A percentile compares a stretch with the other conserved stretches of the same genome.
phyloP scores from a whole-genome alignment of 2,888 invertebrate genomes.

The Fissipunctia ypsillon region DNA sequence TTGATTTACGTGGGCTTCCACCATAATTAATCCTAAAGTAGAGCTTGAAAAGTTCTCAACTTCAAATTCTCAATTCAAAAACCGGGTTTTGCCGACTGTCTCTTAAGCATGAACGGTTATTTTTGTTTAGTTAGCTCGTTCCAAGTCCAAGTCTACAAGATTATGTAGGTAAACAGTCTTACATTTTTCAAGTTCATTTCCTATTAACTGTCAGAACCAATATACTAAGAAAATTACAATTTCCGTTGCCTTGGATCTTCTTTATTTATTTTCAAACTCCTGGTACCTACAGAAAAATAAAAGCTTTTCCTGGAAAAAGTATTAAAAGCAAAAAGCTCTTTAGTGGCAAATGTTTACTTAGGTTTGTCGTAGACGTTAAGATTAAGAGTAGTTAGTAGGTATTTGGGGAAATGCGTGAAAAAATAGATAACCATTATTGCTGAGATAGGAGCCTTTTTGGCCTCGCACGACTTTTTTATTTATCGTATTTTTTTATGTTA shows the following conservation, averaged over 20 bases:
- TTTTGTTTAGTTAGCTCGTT: background rate
- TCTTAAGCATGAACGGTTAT: background rate
- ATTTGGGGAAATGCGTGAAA: background rate
- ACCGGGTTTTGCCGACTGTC: background rate
- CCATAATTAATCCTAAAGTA: background rate
- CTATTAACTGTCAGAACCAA: conserved; percentile 6
- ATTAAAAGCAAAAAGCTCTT: conserved; percentile 26
- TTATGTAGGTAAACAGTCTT: background rate
- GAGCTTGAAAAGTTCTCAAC: background rate
- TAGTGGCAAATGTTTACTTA: conserved; percentile 2
- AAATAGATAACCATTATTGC: too few relatives aligned
- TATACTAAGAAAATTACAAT: conserved; percentile 28
- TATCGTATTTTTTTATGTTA: too few relatives aligned
- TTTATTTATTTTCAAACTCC: conserved; percentile 21
- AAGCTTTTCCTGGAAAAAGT: conserved; percentile 15
- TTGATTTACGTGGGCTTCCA: too few relatives aligned
- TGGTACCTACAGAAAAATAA: conserved; percentile 12
- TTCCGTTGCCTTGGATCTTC: conserved; percentile 12
- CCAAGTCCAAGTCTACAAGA: background rate
- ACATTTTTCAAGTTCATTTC: background rate
- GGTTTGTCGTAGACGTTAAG: conserved; percentile 2
- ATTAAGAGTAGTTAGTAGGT: background rate
- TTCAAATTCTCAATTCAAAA: background rate
- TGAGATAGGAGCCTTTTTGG: too few relatives aligned
- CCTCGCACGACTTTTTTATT: too few relatives aligned